Evolutionary conservation across 2,113 vertebrate species (phyloP).

Genomic region (Sapayoa aenigma): DNA sequence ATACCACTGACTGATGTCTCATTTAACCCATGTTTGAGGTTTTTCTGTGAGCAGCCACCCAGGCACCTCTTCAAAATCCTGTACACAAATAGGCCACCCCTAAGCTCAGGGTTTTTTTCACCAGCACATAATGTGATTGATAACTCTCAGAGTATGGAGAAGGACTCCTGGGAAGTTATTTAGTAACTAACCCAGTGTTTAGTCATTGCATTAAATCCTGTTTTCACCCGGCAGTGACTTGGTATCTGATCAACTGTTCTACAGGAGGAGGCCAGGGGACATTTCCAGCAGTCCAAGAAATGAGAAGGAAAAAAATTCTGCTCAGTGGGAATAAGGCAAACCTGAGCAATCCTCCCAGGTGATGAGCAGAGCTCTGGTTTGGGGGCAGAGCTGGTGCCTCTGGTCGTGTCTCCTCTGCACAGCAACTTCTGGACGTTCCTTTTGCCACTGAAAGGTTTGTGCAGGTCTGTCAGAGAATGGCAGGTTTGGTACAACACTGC

Average conservation of each 20-base stretch:
- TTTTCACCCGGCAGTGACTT: background rate
- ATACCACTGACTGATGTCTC: background rate
- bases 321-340: background rate
- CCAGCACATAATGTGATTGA: background rate
- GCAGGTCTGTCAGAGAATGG: background rate
- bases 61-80: background rate
- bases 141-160: background rate
- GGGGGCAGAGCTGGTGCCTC: background rate
- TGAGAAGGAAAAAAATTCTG: background rate
- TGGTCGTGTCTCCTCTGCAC: rapidly evolving
- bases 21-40: background rate
- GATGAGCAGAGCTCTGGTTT: background rate
- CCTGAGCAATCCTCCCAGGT: background rate
- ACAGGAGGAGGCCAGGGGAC: background rate
- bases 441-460: rapidly evolving
- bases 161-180: background rate
- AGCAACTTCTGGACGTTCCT: rapidly evolving
- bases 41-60: background rate
- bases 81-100: rapidly evolving
- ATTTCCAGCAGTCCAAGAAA: rapidly evolving
- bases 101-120: background rate
- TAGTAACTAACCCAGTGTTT: background rate
- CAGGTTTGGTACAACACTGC: rapidly evolving
- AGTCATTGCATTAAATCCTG: background rate
- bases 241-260: background rate